Evolutionary conservation across 2,797 vertebrate genomes (phyloP).

Genomic region (Catharus ustulatus): DNA sequence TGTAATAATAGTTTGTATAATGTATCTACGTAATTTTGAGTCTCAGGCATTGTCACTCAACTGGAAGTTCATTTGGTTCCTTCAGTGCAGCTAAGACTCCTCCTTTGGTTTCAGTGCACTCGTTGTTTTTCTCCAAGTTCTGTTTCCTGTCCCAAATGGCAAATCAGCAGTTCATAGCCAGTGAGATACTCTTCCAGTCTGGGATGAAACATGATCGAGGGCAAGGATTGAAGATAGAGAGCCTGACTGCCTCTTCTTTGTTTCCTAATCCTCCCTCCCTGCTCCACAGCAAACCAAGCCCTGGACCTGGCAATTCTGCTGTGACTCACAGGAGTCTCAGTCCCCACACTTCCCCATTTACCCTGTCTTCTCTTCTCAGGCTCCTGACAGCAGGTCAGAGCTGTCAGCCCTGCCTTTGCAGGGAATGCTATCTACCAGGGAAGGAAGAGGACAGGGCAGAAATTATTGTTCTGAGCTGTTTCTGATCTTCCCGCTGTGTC

Average conservation of each 20-base stretch:
- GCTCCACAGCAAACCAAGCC: not conserved
- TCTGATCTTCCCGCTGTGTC: not conserved
- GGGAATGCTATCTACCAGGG: not conserved
- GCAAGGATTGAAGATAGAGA: not conserved
- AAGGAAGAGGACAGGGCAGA: not conserved
- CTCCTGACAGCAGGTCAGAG: not conserved
- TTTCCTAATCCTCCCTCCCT: not conserved
- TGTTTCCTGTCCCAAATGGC: not conserved
- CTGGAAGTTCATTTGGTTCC: not conserved
- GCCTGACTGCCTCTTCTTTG: not conserved
- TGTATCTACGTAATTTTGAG: not conserved
- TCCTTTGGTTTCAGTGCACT: not conserved
- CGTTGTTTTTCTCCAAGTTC: not conserved
- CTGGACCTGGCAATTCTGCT: not conserved
- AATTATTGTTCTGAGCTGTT: not conserved
- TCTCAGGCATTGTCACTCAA: not conserved
- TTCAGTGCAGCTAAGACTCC: not conserved
- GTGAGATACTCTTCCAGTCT: rapidly evolving
- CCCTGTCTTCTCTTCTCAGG: not conserved
- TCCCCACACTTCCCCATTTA: not conserved
- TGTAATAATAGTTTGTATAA: not conserved
- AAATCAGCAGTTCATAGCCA: not conserved
- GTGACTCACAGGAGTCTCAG: not conserved
- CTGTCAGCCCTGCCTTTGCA: not conserved
- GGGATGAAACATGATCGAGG: not conserved